Base-by-base conservation (phyloP, 2,888 invertebrate genomes). In the Altica lythri region DNA sequence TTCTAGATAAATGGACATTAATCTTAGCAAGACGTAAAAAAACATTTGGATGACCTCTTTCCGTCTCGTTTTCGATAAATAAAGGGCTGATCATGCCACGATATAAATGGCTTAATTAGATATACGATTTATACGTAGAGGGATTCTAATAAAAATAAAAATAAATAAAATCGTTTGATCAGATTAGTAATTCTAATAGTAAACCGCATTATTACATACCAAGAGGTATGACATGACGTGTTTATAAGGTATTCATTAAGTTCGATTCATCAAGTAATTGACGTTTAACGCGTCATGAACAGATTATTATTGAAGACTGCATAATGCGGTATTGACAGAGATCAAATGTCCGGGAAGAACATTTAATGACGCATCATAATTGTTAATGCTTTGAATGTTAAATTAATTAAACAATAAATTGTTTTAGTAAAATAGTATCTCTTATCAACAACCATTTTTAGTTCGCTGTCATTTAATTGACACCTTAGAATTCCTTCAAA, bases 1-100 rank as follows among this genome's bases (percentile, higher is more conserved):
- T 53, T 42, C 35, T 12, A 27, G 35, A 43, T 46, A 35, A 45
- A 46, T 14, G 46, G 42, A 22, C 46, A 46, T 53, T 40, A 46
- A 53, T 53, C 46, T 53, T 32, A 6, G 1, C 8, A 45, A n/a
- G 32, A 51, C 12, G 37, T 29, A 34, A 30, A 46, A 32, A 46
- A 35, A 22, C 14, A 44, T 17, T 27, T 13, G 6, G 25, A 14
- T 25, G 29, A 27, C 35, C 22, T n/a, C 12, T 44, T 25, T 51
- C 4, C 16, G 9, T 25, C 13, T 18, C 10, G 17, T 8, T 13
- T 47, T 22, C 27, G 10, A 14, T 17, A 29, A 30, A 37, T 37
- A 17, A 37, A 47, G 47, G 37, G 10, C 10, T 14, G 37, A 22
- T 37, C 35, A 37, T 47, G n/a, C n/a, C n/a, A n/a, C 22, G 8